Base-by-base conservation (phyloP, 2,113 vertebrate genomes). In the Hylia prasina region DNA sequence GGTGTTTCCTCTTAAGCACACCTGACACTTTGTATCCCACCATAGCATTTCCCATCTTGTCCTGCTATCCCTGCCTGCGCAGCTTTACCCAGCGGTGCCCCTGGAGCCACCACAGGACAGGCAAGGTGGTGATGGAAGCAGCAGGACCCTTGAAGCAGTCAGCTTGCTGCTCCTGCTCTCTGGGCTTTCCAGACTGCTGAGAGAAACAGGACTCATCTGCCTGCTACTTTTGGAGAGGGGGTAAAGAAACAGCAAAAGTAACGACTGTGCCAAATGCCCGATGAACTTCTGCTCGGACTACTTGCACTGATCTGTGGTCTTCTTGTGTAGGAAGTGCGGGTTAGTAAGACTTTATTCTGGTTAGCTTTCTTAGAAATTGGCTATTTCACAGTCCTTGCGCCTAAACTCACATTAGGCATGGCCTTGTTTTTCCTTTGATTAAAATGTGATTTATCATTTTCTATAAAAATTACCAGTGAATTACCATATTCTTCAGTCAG, bases 11-110 rank as follows among this genome's bases (percentile, higher is more conserved):
- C 31, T 22, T 42, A 33, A 24, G 30, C 35, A 28, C 25, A 15
- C 5, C 9, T 2, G 5, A 17, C 19, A 8, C 28, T 72, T 60
- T 0, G 5, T 19, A 12, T 58, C 24, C 45, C 16, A 31, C 30
- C 0, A 0, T 4, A 31, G 64, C 10, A 9, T 63, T 64, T 33
- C 30, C 24, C 22, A 1, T n/a, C 63, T 31, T n/a, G 56, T 40
- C 31, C 30, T 1, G 1, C 68, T 44, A 0, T 24, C 20, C 45
- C 15, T 30, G 20, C n/a, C 45, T 60, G 2, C 53, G 4, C 11
- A 22, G 39, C 61, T 68, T 61, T 47, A 53, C 15, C 40, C 42
- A 27, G 31, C 0, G 0, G 19, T 44, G 40, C 31, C 48, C n/a
- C 17, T 15, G 3, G 30, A 40, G 20, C 53, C 53, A 15, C 28